A percentile compares a stretch with the other conserved stretches of the same genome.
phyloP scores from a whole-genome alignment of 2,888 invertebrate genomes.

The Amphipoea lucens region DNA sequence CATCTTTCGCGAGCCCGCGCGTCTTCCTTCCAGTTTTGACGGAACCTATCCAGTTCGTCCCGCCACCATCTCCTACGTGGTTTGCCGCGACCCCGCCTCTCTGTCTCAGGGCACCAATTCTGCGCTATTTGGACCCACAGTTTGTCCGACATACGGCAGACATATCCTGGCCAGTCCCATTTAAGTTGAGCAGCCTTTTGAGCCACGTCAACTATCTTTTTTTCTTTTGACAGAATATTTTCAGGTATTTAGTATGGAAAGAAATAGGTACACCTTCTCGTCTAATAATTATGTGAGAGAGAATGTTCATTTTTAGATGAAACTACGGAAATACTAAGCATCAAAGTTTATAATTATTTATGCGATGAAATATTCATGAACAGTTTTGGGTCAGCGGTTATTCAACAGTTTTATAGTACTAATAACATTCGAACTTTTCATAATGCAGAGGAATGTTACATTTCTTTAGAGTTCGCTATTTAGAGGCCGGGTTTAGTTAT shows the following conservation, averaged over 20 bases:
- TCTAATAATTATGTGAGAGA: background rate
- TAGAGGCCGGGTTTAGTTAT: conserved; percentile 60
- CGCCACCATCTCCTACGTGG: no score
- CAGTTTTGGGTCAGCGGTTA: conserved; percentile 57
- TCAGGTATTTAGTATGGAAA: background rate
- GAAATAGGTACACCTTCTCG: background rate
- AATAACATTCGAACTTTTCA: conserved; percentile 58
- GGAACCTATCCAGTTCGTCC: no score
- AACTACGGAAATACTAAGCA: conserved; percentile 20
- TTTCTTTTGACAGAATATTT: no score
- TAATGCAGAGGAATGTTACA: conserved; percentile 58
- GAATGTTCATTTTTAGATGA: conserved; percentile 2
- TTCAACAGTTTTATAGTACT: conserved; percentile 27
- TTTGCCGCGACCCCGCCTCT: no score
- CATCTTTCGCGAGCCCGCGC: no score
- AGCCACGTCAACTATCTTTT: no score
- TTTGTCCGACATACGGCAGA: no score
- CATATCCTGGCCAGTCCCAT: no score
- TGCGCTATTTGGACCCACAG: no score
- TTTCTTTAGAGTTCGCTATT: conserved; percentile 62
- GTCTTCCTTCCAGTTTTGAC: no score
- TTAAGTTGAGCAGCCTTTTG: no score
- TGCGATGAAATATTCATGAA: conserved; percentile 35
- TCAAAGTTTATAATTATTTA: conserved; percentile 3
- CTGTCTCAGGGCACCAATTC: no score